phyloP scores from a whole-genome alignment of 2,888 invertebrate genomes.

The Drosophila kokeensis region DNA sequence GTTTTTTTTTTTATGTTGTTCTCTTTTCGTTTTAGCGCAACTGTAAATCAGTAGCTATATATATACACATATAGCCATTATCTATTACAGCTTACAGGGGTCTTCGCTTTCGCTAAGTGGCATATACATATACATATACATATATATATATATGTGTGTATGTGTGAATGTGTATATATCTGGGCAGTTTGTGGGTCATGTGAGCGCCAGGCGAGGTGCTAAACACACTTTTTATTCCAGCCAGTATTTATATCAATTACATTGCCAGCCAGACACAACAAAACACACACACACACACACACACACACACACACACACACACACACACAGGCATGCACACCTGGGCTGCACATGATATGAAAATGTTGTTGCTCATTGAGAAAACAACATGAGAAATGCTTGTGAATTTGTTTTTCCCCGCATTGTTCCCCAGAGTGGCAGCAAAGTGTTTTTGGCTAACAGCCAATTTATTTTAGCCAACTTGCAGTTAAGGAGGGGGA shows the following conservation, averaged over 20 bases:
- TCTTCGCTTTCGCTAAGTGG: slow-evolving; percentile 31
- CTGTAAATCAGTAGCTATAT: not conserved
- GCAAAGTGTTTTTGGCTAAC: slow-evolving; percentile 61
- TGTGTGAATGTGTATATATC: slow-evolving; percentile 1
- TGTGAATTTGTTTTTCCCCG: slow-evolving; percentile 28
- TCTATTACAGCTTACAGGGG: slow-evolving; percentile 1
- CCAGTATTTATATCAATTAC: slow-evolving; percentile 59
- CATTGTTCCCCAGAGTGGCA: slow-evolving; percentile 21
- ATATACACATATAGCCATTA: not conserved
- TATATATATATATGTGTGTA: slow-evolving; percentile 1
- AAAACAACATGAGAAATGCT: slow-evolving; percentile 28
- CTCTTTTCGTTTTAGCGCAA: slow-evolving; percentile 5
- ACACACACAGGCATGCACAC: slow-evolving; percentile 1
- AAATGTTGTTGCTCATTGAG: slow-evolving; percentile 45
- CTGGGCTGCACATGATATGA: slow-evolving; percentile 20
- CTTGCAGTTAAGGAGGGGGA: slow-evolving; percentile 7
- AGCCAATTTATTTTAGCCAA: slow-evolving; percentile 70
- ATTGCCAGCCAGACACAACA: slow-evolving; percentile 16
- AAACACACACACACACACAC: slow-evolving; percentile 9
- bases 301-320: slow-evolving; percentile 3
- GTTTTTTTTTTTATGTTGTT: not conserved
- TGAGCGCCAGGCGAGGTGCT: slow-evolving; percentile 35
- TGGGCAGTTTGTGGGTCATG: slow-evolving; percentile 6
- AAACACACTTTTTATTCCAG: slow-evolving; percentile 51
- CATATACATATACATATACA: not conserved